phyloP scores from a whole-genome alignment of 1,140 invertebrate species.

The Zeugodacus cucurbitae region DNA sequence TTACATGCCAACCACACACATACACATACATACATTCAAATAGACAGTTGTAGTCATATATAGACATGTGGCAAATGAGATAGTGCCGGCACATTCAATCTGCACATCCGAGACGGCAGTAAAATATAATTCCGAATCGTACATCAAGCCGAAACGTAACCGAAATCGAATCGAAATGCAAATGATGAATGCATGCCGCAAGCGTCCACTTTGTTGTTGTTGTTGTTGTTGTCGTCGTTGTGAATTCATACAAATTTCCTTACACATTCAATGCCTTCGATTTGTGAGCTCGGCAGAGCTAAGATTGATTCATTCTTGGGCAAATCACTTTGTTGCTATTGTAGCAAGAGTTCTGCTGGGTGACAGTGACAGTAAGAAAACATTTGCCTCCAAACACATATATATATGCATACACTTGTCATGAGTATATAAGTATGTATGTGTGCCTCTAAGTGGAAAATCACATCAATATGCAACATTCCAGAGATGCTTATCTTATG shows the following conservation, averaged over 20 bases:
- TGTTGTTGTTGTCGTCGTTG: no score
- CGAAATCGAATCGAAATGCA: slow-evolving; percentile 21
- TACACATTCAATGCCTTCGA: background rate
- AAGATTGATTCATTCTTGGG: background rate
- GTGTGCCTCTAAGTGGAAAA: slow-evolving; percentile 60
- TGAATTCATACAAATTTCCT: background rate
- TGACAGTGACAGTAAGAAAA: background rate
- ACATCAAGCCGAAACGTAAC: slow-evolving; percentile 18
- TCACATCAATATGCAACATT: slow-evolving; percentile 63
- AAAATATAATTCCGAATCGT: slow-evolving; percentile 22
- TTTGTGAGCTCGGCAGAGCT: background rate
- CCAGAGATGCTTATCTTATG: slow-evolving; percentile 35
- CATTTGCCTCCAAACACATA: background rate
- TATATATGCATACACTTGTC: background rate
- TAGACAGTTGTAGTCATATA: background rate
- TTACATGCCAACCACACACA: background rate
- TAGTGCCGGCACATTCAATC: background rate
- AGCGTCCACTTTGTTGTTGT: no score
- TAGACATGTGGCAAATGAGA: background rate
- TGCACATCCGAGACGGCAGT: background rate
- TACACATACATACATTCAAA: no score
- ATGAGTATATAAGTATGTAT: background rate
- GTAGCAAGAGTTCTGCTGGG: background rate
- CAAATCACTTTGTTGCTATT: slow-evolving; percentile 5
- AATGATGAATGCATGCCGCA: background rate